These are phyloP conservation scores for Invenusta paracnida DNA, from an alignment of 2,888 invertebrate genomes.

Conservation along the genomic window DNA sequence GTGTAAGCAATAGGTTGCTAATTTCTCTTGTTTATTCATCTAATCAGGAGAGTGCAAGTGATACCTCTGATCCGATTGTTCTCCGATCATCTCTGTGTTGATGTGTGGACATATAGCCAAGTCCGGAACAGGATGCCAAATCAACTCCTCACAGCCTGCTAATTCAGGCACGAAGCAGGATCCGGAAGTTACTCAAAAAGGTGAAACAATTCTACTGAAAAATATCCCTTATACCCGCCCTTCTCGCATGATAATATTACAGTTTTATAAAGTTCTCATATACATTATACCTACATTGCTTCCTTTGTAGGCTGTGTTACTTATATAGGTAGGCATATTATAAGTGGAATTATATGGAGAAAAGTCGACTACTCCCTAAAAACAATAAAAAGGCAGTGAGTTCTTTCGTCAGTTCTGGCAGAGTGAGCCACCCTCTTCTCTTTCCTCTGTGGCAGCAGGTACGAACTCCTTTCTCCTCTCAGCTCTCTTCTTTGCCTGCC, in stretches of 20 bases:
- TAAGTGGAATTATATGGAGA: no score
- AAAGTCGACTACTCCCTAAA: no score
- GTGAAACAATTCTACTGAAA: neutral
- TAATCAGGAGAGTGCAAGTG: neutral
- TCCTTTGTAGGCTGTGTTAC: no score
- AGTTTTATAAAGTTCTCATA: no score
- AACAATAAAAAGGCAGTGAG: neutral
- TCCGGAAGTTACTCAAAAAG: neutral
- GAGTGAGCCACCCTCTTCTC: neutral
- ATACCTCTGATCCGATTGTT: neutral
- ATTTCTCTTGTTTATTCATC: neutral
- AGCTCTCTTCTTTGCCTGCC: neutral
- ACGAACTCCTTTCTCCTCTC: neutral
- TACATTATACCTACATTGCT: no score
- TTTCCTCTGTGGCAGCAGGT: neutral
- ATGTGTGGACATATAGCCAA: neutral
- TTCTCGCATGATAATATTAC: no score
- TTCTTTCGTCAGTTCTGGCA: neutral
- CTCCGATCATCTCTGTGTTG: constrained; percentile 24
- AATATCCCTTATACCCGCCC: neutral
- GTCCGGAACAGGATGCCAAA: neutral
- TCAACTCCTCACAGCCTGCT: neutral
- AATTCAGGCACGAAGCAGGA: neutral
- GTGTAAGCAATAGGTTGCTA: no score
- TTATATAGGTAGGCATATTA: no score